Percentiles rank a stretch among this genome's conserved stretches.
Conservation (phyloP, 1,140 invertebrate genomes). For the Brachionus koreanus region DNA sequence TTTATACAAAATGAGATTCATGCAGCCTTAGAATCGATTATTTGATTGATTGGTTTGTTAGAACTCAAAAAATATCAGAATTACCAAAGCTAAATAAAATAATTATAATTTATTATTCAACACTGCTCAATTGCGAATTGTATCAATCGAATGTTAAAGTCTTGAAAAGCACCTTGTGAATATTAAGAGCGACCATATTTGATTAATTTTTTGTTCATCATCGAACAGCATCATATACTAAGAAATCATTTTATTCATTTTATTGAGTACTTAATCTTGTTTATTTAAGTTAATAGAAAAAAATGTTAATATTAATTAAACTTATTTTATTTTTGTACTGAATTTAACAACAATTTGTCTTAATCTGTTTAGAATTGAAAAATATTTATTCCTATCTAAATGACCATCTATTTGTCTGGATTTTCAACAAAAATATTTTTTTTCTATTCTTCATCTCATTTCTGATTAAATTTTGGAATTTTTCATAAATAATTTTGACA, state of each 20-base stretch:
- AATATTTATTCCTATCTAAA: background rate
- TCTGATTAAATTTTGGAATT: no score
- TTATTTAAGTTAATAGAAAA: background rate
- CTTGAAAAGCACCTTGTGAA: background rate
- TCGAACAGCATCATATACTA: background rate
- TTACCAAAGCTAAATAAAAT: background rate
- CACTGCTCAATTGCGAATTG: background rate
- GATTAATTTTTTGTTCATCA: background rate
- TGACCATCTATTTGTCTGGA: constrained; percentile 15
- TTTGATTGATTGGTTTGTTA: background rate
- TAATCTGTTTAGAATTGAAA: background rate
- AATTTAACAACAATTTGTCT: background rate
- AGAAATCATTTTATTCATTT: background rate
- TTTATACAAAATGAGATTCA: background rate
- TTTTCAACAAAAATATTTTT: background rate
- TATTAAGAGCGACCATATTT: background rate
- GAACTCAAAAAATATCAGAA: background rate
- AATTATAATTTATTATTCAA: background rate
- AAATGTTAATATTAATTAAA: constrained; percentile 23
- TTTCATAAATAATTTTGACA: no score
- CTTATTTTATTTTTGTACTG: background rate
- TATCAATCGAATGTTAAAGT: background rate
- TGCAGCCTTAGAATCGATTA: background rate
- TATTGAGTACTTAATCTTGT: constrained; percentile 20
- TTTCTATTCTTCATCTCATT: no score